phyloP scores from a whole-genome alignment of 2,888 invertebrate genomes.

The Caenorhabditis uteleia region DNA sequence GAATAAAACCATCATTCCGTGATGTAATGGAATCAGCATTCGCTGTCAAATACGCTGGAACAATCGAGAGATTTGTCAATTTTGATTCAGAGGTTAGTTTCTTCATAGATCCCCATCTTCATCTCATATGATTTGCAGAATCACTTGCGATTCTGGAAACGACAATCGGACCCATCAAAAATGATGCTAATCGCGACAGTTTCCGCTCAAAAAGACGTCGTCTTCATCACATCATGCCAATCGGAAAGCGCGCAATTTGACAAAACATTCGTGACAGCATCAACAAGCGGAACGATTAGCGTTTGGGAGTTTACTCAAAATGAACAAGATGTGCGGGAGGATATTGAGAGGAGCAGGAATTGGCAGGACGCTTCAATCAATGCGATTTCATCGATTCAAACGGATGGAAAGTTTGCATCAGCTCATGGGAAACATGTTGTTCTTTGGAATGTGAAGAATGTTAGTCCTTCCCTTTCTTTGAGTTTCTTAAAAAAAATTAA shows the following conservation, averaged over 20 bases:
- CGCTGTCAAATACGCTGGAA: conserved; percentile 8
- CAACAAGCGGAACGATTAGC: conserved; percentile 28
- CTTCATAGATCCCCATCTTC: background rate
- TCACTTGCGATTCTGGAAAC: conserved; percentile 43
- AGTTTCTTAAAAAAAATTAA: background rate
- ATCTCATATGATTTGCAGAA: conserved; percentile 16
- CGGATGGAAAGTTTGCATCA: conserved; percentile 23
- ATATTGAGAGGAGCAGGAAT: conserved; percentile 15
- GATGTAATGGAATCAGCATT: conserved; percentile 23
- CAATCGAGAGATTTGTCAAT: conserved; percentile 35
- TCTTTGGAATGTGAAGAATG: conserved; percentile 36
- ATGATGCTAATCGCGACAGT: conserved; percentile 14
- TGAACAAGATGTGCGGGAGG: conserved; percentile 18
- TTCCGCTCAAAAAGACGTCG: conserved; percentile 16
- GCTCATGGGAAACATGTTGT: conserved; percentile 30
- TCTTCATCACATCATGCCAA: conserved; percentile 20
- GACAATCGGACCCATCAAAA: conserved; percentile 6
- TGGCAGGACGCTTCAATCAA: conserved; percentile 33
- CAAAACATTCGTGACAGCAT: conserved; percentile 24
- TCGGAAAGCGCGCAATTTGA: conserved; percentile 1
- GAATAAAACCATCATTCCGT: conserved; percentile 21
- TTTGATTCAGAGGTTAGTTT: conserved; percentile 11
- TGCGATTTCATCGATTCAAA: conserved; percentile 19
- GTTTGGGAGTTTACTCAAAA: conserved; percentile 29
- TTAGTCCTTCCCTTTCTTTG: conserved; percentile 1